Percentiles rank a stretch among this genome's conserved stretches.
Evolutionary conservation across 2,888 invertebrate genomes (phyloP).

Genomic region (Diarsia dahlii): DNA sequence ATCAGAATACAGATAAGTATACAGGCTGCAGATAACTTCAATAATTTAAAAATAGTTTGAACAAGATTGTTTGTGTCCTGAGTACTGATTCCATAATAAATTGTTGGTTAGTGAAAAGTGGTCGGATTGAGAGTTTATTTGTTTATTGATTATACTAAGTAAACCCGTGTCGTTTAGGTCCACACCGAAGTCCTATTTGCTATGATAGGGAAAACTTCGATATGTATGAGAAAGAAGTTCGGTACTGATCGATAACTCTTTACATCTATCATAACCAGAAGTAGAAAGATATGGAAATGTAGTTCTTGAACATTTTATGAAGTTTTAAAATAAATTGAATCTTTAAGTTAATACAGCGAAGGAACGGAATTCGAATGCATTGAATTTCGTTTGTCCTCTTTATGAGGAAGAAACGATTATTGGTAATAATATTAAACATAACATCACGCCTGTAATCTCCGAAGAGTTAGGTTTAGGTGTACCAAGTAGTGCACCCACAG

Average conservation of each 20-base stretch:
- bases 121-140: background rate
- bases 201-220: conserved; percentile 7
- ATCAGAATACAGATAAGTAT: background rate
- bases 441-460: background rate
- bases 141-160: background rate
- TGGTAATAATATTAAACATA: background rate
- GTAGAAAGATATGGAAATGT: background rate
- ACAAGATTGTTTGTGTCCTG: background rate
- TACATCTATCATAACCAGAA: conserved; percentile 10
- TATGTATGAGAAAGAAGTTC: conserved; percentile 17
- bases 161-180: too few relatives aligned
- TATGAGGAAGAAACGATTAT: background rate
- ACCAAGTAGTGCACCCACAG: background rate
- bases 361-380: background rate
- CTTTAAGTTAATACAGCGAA: background rate
- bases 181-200: background rate
- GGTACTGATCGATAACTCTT: conserved; percentile 7
- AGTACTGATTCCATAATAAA: background rate
- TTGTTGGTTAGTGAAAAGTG: too few relatives aligned
- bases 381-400: background rate
- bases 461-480: background rate
- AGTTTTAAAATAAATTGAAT: conserved; percentile 17
- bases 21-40: background rate
- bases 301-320: background rate
- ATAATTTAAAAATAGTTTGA: background rate